These are phyloP conservation scores for Onychostruthus taczanowskii DNA, from an alignment of 2,113 vertebrate genomes.

Conservation along the genomic window DNA sequence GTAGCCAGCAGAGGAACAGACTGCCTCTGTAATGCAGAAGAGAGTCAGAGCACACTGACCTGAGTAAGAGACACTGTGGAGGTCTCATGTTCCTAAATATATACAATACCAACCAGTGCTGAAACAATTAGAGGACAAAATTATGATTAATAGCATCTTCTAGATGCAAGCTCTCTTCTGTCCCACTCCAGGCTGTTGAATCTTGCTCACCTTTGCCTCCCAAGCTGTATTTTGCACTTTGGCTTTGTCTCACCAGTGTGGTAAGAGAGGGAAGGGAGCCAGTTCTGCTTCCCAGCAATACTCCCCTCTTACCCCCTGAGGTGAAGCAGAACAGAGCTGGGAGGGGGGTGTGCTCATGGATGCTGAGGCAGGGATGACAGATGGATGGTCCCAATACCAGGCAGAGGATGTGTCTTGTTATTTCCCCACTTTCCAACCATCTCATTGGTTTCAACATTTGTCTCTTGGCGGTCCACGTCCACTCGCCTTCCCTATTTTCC, in stretches of 20 bases:
- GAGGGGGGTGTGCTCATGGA: not conserved
- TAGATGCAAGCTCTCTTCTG: not conserved
- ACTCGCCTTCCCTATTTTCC: not conserved
- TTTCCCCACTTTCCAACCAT: not conserved
- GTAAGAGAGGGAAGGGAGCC: not conserved
- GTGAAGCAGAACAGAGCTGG: not conserved
- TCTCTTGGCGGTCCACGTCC: rapidly evolving
- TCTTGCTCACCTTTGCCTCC: not conserved
- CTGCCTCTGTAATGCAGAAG: not conserved
- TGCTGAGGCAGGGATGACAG: not conserved
- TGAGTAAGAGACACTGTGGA: not conserved
- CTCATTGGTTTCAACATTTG: not conserved
- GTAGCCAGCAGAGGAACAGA: not conserved
- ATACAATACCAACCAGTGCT: not conserved
- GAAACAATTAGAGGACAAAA: not conserved
- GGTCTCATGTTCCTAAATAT: not conserved
- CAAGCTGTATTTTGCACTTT: not conserved
- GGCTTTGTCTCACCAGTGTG: not conserved
- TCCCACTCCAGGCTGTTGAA: not conserved
- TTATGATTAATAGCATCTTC: not conserved
- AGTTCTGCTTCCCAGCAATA: not conserved
- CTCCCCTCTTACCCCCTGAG: not conserved
- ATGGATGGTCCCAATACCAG: not conserved
- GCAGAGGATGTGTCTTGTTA: not conserved
- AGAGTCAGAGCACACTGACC: not conserved